Percentiles rank a stretch among this genome's conserved stretches.
These are phyloP conservation scores for Maconellicoccus hirsutus DNA, from an alignment of 1,140 invertebrate species.

Conservation along the genomic window DNA sequence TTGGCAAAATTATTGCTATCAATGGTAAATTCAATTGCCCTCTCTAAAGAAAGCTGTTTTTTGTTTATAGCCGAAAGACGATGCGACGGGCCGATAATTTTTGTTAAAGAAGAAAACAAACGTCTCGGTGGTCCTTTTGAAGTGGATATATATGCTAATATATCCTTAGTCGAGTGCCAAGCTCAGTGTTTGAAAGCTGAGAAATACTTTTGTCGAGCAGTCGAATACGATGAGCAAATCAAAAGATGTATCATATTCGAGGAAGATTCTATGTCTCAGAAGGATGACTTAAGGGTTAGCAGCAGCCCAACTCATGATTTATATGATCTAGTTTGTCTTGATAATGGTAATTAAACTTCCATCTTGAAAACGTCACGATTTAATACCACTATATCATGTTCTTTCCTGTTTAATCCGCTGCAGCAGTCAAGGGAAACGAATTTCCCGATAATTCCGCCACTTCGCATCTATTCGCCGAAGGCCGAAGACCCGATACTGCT, in stretches of 20 bases:
- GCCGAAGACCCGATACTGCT: conserved; percentile 68
- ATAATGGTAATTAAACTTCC: conserved; percentile 59
- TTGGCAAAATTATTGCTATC: too few species aligned
- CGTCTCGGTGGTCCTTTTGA: conserved; percentile 74
- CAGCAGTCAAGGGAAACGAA: conserved; percentile 43
- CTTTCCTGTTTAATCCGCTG: too few species aligned
- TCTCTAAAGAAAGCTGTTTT: too few species aligned
- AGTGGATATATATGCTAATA: conserved; percentile 70
- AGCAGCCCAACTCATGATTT: conserved; percentile 69
- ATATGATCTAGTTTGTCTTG: conserved; percentile 71
- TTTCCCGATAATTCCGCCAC: conserved; percentile 71
- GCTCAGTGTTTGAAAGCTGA: conserved; percentile 62
- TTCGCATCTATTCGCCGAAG: conserved; percentile 65
- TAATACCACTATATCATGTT: too few species aligned
- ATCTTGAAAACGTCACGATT: too few species aligned
- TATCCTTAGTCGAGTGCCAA: conserved; percentile 73
- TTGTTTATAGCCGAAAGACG: conserved; percentile 54
- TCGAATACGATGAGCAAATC: conserved; percentile 79
- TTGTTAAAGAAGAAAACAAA: conserved; percentile 79
- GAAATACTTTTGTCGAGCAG: conserved; percentile 76
- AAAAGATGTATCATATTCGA: conserved; percentile 73
- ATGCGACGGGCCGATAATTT: conserved; percentile 71
- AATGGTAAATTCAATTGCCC: too few species aligned
- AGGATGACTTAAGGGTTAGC: conserved; percentile 67
- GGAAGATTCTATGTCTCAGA: conserved; percentile 76